Base-by-base conservation (phyloP, 2,113 vertebrate genomes). In the Bufo bufo region DNA sequence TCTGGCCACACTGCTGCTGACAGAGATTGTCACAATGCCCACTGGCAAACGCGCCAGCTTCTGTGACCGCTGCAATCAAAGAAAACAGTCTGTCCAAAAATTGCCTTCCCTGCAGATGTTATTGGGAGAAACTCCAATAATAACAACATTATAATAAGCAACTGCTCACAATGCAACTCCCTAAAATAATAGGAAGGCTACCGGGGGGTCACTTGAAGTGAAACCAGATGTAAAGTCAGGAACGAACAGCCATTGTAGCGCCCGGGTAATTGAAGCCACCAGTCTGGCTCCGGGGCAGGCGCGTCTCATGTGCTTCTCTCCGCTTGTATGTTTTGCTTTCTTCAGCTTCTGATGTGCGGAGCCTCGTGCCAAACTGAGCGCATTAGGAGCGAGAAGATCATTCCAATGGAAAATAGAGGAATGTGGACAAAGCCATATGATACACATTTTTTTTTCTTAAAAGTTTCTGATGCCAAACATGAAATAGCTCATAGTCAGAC, bases 401-500 rank as follows among this genome's bases (percentile, higher is more conserved):
- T 93, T 93, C 88, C 85, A 90, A 81, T 75, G 87, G 90, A 74
- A 85, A 83, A 74, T 63, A 49, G 58, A 90, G 77, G 84, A 91
- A 89, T 79, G 58, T 90, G 90, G 85, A 93, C 92, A 82, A 91
- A 90, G 89, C 23, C 63, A 45, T 87, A 82, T 82, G 82, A 43
- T 16, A 50, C 72, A 89, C 89, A 90, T 91, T 79, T 85, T 77
- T 91, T 77, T 72, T 74, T 58, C 59, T 65, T 33, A 17, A 43
- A 58, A 47, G 56, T 77, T 77, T 85, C 58, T 84, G 80, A 85
- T 91, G 93, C 91, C 91, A 93, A 88, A 93, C 88, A 90, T 91
- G 89, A 90, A 93, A 94, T 92, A 93, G 89, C 84, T 93, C n/a
- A n/a, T 90, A 86, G 86, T 90, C 88, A 88, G 82, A 90, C 79